Evolutionary conservation across 2,113 vertebrate genomes (phyloP).

Genomic region (Lepus americanus): DNA sequence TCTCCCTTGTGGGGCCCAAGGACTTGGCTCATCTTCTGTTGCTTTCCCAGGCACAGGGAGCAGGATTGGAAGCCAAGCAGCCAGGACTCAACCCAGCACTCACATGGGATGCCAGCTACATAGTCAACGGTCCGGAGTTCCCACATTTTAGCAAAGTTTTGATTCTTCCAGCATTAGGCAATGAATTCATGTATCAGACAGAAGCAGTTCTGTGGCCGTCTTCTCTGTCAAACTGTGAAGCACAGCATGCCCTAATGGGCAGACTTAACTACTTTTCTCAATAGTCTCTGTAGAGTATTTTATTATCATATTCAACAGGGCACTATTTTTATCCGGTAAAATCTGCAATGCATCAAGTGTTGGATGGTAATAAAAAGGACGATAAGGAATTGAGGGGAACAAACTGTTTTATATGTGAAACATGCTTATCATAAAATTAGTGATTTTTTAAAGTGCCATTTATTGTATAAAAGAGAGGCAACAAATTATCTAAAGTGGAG

Average conservation of each 20-base stretch:
- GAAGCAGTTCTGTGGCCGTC: not conserved
- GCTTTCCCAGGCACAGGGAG: no score
- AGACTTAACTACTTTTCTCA: not conserved
- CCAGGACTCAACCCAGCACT: no score
- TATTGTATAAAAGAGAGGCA: not conserved
- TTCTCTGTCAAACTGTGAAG: not conserved
- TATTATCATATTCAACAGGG: not conserved
- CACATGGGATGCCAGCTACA: no score
- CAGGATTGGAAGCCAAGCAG: no score
- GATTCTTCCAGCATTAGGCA: not conserved
- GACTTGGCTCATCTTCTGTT: no score
- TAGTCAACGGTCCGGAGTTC: not conserved
- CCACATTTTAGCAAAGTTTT: conserved; percentile 40
- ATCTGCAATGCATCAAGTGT: not conserved
- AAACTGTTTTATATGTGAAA: conserved; percentile 24
- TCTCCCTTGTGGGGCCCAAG: no score
- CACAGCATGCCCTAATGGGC: not conserved
- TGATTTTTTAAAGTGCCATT: conserved; percentile 33
- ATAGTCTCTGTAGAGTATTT: not conserved
- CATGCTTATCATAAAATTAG: not conserved
- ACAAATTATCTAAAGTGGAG: not conserved
- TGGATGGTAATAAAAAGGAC: not conserved
- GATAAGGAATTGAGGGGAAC: not conserved
- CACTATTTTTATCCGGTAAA: conserved; percentile 40
- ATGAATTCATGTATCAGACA: not conserved